These are phyloP conservation scores for Polydrusus tereticollis DNA, from an alignment of 2,888 invertebrate species.

Conservation along the genomic window DNA sequence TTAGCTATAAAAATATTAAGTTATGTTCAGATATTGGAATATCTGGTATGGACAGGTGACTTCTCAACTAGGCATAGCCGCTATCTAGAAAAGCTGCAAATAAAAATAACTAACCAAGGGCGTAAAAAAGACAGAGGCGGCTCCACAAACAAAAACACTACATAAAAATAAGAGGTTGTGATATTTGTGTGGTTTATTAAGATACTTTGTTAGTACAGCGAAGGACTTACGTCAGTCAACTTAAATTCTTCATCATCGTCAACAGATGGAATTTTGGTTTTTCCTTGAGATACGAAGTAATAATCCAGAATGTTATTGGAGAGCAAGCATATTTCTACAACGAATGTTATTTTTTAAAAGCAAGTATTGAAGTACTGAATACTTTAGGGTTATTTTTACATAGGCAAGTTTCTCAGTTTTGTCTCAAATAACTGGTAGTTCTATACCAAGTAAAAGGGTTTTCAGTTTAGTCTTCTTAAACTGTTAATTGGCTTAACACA, in stretches of 20 bases:
- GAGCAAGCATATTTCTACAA: slow-evolving; percentile 82
- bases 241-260: slow-evolving; percentile 95
- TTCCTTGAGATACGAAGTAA: slow-evolving; percentile 97
- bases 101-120: not conserved
- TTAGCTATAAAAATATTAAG: too few relatives aligned
- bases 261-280: slow-evolving; percentile 93
- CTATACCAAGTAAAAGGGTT: not conserved
- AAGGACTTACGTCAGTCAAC: slow-evolving; percentile 87
- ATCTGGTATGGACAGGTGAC: not conserved
- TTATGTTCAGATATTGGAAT: not conserved
- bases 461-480: not conserved
- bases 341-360: slow-evolving; percentile 20
- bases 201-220: not conserved
- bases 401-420: not conserved
- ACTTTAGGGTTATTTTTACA: not conserved
- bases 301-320: slow-evolving; percentile 94
- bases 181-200: not conserved
- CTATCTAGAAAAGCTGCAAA: slow-evolving; percentile 12
- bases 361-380: slow-evolving; percentile 23
- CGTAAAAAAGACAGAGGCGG: not conserved
- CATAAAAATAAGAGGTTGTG: not conserved
- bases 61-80: not conserved
- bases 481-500: not conserved
- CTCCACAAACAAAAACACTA: not conserved
- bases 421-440: slow-evolving; percentile 1